A percentile compares a stretch with the other conserved stretches of the same genome.
phyloP scores from a whole-genome alignment of 2,797 vertebrate genomes.

The Gouania willdenowi region DNA sequence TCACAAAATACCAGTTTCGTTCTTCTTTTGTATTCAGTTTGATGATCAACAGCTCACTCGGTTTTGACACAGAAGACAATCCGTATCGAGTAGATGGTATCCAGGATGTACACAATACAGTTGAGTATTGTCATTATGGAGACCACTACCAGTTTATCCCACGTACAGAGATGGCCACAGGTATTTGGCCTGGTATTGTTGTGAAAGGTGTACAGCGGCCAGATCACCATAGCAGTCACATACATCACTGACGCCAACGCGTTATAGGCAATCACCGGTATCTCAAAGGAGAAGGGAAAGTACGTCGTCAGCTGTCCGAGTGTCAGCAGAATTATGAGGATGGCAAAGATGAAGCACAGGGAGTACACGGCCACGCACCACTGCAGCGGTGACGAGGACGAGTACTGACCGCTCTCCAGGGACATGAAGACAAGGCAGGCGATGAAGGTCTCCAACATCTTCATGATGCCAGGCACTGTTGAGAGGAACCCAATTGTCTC shows the following conservation, averaged over 20 bases:
- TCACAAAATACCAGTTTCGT: not conserved
- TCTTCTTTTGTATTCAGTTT: not conserved
- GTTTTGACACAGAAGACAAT: constrained; percentile 67
- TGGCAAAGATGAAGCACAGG: constrained; percentile 81
- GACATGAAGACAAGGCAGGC: constrained; percentile 83
- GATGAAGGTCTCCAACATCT: constrained; percentile 83
- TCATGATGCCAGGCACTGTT: constrained; percentile 80
- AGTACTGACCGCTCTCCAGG: constrained; percentile 36
- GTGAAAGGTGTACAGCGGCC: constrained; percentile 78
- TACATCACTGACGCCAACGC: constrained; percentile 78
- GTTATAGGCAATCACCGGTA: constrained; percentile 70
- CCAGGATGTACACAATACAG: constrained; percentile 76
- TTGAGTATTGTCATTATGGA: constrained; percentile 82
- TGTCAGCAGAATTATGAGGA: constrained; percentile 79
- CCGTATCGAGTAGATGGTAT: constrained; percentile 74
- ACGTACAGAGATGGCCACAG: constrained; percentile 1
- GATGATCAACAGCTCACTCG: constrained; percentile 4
- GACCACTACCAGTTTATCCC: constrained; percentile 74
- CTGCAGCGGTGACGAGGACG: not conserved
- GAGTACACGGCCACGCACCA: constrained; percentile 86
- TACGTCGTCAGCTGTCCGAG: constrained; percentile 58
- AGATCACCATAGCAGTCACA: constrained; percentile 73
- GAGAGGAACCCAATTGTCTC: constrained; percentile 84
- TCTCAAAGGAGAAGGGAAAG: constrained; percentile 74
- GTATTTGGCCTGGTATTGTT: fast-evolving